Base-by-base conservation (phyloP, 2,888 invertebrate genomes). In the Agapetus fuscipes region DNA sequence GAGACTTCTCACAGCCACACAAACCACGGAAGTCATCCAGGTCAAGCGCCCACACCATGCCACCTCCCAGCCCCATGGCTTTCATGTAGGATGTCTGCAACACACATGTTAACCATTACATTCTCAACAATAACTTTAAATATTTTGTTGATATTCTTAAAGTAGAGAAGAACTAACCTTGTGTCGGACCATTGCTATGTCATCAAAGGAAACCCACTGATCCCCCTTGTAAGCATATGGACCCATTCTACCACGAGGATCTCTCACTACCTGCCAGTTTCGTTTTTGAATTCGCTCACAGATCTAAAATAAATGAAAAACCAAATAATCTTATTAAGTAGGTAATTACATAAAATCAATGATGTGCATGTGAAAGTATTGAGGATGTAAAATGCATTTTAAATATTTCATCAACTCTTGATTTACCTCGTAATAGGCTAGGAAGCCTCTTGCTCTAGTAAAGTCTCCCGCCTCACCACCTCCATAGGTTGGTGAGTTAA, bases 151-250 rank as follows among this genome's bases (percentile, higher is more conserved):
- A n/a, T n/a, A n/a, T n/a, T n/a, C n/a, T n/a, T n/a, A n/a, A n/a
- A n/a, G n/a, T n/a, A n/a, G n/a, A n/a, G n/a, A 9, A 34, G 12
- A 11, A 37, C 16, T 24, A 37, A 50, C 50, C 61, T 93, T 93
- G 51, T 85, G 80, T 17, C 78, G 72, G 13, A 88, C 78, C 78
- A 89, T 90, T 24, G 76, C 74, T 24, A 81, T 76, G 57, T 94
- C 93, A 55, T 94, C 94, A 53, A 89, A 94, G 5, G 89, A 87
- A 4, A 91, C 91, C 93, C 93, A 94, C 54, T 94, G 93, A 56
- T 90, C 87, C 15, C 80, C 71, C 42, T 72, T 64, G 49, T 80
- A 83, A 0, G 91, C 88, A 54, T 89, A 91, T 0, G 93, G 93
- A 0, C 91, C 93, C 63, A 91, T 88, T 14, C 86, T 71, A 30